A percentile compares a stretch with the other conserved stretches of the same genome.
These are phyloP conservation scores for Lycophotia porphyrea DNA, from an alignment of 2,888 invertebrate genomes.

Conservation along the genomic window DNA sequence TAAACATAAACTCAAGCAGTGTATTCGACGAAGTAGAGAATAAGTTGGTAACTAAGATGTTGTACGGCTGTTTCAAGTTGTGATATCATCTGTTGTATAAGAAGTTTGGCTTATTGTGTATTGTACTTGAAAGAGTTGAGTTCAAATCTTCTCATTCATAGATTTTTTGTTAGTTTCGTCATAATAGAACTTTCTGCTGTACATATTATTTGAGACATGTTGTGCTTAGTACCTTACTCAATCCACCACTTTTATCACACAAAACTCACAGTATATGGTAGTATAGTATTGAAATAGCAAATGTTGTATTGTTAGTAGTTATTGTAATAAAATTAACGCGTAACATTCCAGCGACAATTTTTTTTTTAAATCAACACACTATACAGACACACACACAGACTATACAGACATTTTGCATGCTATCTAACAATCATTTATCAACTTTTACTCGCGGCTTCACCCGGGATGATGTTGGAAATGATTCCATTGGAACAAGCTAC, in stretches of 20 bases:
- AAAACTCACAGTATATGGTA: no score
- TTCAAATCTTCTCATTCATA: neutral
- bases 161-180: neutral
- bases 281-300: no score
- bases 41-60: conserved; percentile 50
- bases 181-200: neutral
- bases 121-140: neutral
- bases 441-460: neutral
- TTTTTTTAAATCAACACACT: no score
- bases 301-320: no score
- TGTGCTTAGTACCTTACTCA: no score
- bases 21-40: conserved; percentile 37
- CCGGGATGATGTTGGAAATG: neutral
- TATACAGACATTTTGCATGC: no score
- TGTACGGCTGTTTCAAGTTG: conserved; percentile 31
- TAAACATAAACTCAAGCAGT: conserved; percentile 54
- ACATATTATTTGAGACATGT: neutral
- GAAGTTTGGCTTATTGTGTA: conserved; percentile 11
- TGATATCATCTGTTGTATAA: conserved; percentile 36
- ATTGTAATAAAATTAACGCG: no score
- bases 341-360: no score
- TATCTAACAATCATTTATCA: no score
- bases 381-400: no score
- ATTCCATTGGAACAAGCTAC: neutral
- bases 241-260: no score